Evolutionary conservation across 2,797 vertebrate genomes (phyloP).

Genomic region (Xiphophorus birchmanni): DNA sequence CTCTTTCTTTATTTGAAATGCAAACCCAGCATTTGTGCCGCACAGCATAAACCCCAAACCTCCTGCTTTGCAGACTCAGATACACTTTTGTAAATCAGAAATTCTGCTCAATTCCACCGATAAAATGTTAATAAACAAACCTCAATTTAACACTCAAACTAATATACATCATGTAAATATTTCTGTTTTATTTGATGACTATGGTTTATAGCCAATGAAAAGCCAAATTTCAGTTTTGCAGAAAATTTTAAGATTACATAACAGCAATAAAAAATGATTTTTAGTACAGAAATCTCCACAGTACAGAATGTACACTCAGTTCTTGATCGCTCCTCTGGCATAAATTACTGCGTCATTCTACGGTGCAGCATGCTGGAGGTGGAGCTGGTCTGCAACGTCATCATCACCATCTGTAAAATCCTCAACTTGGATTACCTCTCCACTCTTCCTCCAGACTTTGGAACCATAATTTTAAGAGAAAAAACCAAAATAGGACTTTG

Average conservation of each 20-base stretch:
- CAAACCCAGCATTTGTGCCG: conserved; percentile 30
- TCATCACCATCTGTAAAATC: not conserved
- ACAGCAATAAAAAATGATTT: not conserved
- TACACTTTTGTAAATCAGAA: not conserved
- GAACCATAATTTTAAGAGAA: not conserved
- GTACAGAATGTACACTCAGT: not conserved
- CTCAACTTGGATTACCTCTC: not conserved
- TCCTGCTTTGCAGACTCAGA: not conserved
- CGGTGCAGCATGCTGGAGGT: not conserved
- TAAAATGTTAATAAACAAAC: not conserved
- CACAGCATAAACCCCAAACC: conserved; percentile 9
- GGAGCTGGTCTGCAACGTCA: not conserved
- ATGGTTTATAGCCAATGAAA: not conserved
- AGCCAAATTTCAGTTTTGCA: not conserved
- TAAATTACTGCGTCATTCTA: not conserved
- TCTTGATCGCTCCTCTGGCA: not conserved
- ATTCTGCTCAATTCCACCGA: not conserved
- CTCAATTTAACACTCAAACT: not conserved
- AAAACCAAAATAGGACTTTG: not conserved
- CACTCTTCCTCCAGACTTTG: not conserved
- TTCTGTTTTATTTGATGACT: not conserved
- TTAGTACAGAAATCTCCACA: not conserved
- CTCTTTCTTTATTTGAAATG: conserved; percentile 36
- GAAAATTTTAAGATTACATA: not conserved
- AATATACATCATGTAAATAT: not conserved